Conservation (phyloP, 2,888 invertebrate genomes). For the Tenthredo amoena region DNA sequence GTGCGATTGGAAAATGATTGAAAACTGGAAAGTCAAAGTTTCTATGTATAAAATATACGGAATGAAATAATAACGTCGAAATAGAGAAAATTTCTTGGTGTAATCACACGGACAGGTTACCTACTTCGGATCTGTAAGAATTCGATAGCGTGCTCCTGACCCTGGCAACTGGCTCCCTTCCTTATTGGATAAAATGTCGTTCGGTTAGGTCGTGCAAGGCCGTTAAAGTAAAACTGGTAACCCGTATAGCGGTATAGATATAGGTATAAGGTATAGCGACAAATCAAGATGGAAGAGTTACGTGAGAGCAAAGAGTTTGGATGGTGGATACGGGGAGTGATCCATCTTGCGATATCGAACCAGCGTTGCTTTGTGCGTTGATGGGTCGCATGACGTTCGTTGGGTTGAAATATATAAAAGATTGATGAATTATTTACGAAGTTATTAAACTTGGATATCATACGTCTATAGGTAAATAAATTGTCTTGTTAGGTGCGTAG, state of each 20-base stretch:
- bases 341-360: conserved; percentile 61
- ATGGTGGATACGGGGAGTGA: conserved; percentile 55
- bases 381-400: conserved; percentile 53
- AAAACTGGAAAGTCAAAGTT: too few species aligned
- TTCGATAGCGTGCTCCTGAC: conserved; percentile 6
- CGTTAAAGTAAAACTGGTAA: conserved; percentile 25
- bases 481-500: conserved; percentile 9
- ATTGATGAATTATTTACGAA: conserved; percentile 47
- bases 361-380: conserved; percentile 59
- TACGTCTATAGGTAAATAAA: not conserved
- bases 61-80: too few species aligned
- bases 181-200: conserved; percentile 39
- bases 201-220: conserved; percentile 1
- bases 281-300: conserved; percentile 61
- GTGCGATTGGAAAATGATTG: too few species aligned
- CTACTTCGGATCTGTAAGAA: not conserved
- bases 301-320: conserved; percentile 48
- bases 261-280: conserved; percentile 37
- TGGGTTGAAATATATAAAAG: conserved; percentile 19
- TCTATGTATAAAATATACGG: too few species aligned
- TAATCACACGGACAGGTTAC: not conserved
- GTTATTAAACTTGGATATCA: conserved; percentile 17
- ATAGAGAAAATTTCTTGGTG: not conserved
- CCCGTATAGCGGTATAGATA: conserved; percentile 9
- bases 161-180: not conserved